These are phyloP conservation scores for Masticophis lateralis DNA, from an alignment of 2,797 vertebrate species.

Conservation along the genomic window DNA sequence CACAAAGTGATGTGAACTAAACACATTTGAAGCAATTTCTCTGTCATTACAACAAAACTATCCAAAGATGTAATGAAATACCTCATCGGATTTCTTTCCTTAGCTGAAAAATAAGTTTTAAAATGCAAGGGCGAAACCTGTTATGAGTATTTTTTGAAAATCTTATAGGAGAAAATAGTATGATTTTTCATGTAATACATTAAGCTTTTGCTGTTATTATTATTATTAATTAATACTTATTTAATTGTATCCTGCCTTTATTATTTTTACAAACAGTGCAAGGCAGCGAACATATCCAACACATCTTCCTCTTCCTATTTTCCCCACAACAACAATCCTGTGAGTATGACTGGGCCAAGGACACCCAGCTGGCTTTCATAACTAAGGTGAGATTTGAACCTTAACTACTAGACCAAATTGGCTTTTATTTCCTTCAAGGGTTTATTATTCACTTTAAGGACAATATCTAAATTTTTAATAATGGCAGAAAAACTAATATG, in stretches of 20 bases:
- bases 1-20: conserved; percentile 28
- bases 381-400: not conserved
- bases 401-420: not conserved
- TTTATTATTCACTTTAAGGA: not conserved
- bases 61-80: conserved; percentile 37
- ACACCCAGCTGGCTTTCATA: not conserved
- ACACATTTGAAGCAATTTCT: conserved; percentile 24
- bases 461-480: not conserved
- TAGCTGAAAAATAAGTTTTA: conserved; percentile 1
- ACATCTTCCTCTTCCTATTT: not conserved
- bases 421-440: not conserved
- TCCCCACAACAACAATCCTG: not conserved
- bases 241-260: not conserved
- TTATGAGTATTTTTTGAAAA: not conserved
- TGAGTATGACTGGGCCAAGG: not conserved
- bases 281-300: not conserved
- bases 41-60: conserved; percentile 45
- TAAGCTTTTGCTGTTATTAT: not conserved
- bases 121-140: not conserved
- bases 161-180: not conserved
- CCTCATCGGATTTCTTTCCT: conserved; percentile 19
- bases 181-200: not conserved
- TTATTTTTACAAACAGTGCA: not conserved
- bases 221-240: not conserved
- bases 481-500: not conserved